These are phyloP conservation scores for Fopius arisanus DNA, from an alignment of 1,140 invertebrate genomes.

Conservation along the genomic window DNA sequence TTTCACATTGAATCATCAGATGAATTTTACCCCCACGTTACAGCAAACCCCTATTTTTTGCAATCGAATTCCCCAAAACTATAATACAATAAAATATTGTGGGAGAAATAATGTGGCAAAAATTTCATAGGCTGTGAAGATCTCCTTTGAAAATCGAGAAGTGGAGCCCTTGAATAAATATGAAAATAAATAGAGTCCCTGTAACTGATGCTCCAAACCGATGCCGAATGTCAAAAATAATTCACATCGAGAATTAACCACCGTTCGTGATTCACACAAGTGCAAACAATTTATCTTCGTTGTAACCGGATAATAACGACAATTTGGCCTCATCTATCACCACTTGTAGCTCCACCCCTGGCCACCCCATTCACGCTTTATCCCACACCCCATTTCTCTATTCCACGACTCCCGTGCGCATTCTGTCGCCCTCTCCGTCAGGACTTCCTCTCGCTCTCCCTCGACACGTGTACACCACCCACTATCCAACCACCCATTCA, in stretches of 20 bases:
- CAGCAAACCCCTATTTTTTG: too few species aligned
- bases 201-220: background rate
- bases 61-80: too few species aligned
- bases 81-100: too few species aligned
- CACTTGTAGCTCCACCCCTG: constrained; percentile 62
- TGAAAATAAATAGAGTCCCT: background rate
- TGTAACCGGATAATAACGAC: constrained; percentile 56
- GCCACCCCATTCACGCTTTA: constrained; percentile 39
- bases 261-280: constrained; percentile 13
- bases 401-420: constrained; percentile 2
- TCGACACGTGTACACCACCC: constrained; percentile 20
- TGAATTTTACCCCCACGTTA: too few species aligned
- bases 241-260: constrained; percentile 9
- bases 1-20: too few species aligned
- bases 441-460: constrained; percentile 21
- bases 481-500: background rate
- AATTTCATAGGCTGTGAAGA: too few species aligned
- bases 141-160: too few species aligned
- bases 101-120: too few species aligned
- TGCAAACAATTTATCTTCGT: constrained; percentile 37
- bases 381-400: constrained; percentile 6
- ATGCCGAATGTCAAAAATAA: background rate
- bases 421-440: background rate
- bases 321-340: constrained; percentile 63
- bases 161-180: too few species aligned